A percentile compares a stretch with the other conserved stretches of the same genome.
phyloP scores from a whole-genome alignment of 2,113 vertebrate genomes.

The Leucopsar rothschildi region DNA sequence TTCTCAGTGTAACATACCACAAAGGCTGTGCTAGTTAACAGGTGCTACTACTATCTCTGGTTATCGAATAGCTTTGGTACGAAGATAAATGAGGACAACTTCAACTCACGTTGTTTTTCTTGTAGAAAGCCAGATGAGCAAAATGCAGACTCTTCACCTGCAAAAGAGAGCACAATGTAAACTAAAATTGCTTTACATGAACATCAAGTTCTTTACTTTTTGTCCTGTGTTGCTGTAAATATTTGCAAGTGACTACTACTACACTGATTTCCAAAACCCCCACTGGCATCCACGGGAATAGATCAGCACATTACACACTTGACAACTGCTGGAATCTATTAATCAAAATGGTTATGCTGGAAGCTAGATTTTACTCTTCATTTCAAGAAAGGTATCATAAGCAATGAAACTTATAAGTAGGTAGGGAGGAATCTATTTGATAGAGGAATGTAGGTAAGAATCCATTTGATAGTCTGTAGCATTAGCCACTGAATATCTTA shows the following conservation, averaged over 20 bases:
- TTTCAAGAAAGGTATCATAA: not conserved
- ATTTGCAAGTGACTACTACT: not conserved
- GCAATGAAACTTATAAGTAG: not conserved
- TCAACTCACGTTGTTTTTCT: constrained; percentile 75
- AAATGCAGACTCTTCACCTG: constrained; percentile 58
- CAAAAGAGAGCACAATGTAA: not conserved
- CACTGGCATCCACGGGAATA: not conserved
- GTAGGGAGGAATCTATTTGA: not conserved
- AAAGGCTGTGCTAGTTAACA: not conserved
- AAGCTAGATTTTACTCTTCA: not conserved
- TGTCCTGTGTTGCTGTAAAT: not conserved
- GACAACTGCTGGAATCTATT: not conserved
- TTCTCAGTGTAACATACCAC: not conserved
- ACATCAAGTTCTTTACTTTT: not conserved
- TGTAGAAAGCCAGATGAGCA: constrained; percentile 69
- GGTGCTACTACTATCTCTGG: not conserved
- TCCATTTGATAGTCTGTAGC: not conserved
- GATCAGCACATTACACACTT: not conserved
- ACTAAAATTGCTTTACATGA: not conserved
- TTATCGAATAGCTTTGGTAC: not conserved
- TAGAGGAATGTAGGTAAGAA: not conserved
- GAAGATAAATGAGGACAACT: constrained; percentile 24
- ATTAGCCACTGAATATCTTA: not conserved
- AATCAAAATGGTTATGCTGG: not conserved
- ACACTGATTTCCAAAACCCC: not conserved